phyloP scores from a whole-genome alignment of 2,113 vertebrate genomes.

The Nettapus auritus region DNA sequence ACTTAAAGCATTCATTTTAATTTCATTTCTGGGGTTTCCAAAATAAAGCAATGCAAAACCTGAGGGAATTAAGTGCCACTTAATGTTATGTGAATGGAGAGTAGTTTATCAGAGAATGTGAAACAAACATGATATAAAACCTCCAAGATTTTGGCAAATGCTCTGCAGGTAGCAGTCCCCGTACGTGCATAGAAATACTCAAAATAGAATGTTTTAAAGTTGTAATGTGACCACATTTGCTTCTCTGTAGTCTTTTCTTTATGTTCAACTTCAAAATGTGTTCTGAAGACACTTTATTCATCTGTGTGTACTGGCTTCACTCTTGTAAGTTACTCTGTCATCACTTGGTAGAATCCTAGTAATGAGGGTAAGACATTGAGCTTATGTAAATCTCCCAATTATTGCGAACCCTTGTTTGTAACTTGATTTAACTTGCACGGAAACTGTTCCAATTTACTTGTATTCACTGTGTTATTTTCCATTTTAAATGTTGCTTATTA shows the following conservation, averaged over 20 bases:
- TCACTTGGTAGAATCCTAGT: neutral
- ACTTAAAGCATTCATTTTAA: neutral
- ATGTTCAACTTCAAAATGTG: neutral
- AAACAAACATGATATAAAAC: neutral
- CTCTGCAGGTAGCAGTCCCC: neutral
- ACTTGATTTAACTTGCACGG: neutral
- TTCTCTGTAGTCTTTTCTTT: neutral
- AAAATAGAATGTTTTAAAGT: neutral
- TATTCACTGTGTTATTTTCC: neutral
- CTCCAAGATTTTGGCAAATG: neutral
- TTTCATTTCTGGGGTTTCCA: neutral
- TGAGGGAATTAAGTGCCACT: neutral
- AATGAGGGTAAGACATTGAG: neutral
- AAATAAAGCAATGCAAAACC: neutral
- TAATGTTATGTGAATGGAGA: neutral
- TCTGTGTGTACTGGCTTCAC: neutral
- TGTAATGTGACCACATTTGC: neutral
- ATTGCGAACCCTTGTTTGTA: neutral
- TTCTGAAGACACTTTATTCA: neutral
- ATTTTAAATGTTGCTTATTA: neutral
- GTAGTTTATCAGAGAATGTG: neutral
- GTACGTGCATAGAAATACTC: rapidly evolving
- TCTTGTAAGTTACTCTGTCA: neutral
- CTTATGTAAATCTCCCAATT: neutral
- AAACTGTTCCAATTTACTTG: neutral